These are phyloP conservation scores for Colinus virginianus DNA, from an alignment of 2,113 vertebrate genomes.

Conservation along the genomic window DNA sequence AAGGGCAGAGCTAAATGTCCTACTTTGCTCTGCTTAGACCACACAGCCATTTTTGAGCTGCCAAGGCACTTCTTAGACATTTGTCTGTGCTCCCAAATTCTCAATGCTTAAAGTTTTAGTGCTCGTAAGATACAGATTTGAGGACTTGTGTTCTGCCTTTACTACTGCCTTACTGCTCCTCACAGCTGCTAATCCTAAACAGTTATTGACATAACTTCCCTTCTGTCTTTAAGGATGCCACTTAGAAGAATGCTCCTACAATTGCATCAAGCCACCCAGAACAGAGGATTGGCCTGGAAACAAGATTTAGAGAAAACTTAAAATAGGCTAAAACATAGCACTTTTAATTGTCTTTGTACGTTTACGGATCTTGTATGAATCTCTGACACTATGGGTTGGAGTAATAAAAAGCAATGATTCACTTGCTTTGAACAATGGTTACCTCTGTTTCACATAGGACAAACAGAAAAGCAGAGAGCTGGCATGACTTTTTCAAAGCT, in stretches of 20 bases:
- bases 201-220: neutral
- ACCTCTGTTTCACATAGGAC: neutral
- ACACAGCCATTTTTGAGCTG: neutral
- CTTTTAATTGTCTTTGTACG: neutral
- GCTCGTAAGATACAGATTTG: neutral
- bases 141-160: neutral
- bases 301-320: neutral
- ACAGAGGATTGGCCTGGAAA: neutral
- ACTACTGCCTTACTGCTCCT: neutral
- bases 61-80: neutral
- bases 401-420: neutral
- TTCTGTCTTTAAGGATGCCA: neutral
- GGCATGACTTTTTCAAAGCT: neutral
- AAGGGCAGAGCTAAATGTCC: neutral
- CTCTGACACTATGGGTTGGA: neutral
- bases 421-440: neutral
- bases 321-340: no score
- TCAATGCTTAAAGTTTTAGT: neutral
- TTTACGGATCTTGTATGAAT: neutral
- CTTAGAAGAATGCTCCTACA: no score
- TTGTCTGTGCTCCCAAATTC: neutral
- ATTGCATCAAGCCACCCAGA: neutral
- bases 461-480: neutral
- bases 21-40: neutral
- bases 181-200: neutral